Percentiles rank a stretch among this genome's conserved stretches.
phyloP scores from a whole-genome alignment of 2,797 vertebrate species.

The Odontamblyopus lacepedii region DNA sequence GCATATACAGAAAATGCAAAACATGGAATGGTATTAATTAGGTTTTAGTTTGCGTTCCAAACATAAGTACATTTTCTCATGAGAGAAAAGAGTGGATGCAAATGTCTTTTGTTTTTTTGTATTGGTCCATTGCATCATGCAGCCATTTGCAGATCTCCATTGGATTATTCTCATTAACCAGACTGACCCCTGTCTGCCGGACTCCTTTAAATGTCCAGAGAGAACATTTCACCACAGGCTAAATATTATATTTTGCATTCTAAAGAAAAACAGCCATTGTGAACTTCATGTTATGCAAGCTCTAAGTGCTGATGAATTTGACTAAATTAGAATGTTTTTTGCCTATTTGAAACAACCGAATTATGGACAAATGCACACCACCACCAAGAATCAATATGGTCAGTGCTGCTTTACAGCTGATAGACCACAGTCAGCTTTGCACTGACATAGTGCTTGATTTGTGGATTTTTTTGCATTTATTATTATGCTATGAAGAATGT shows the following conservation, averaged over 20 bases:
- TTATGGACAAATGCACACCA: neutral
- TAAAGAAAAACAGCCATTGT: neutral
- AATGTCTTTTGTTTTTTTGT: neutral
- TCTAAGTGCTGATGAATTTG: neutral
- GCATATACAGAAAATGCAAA: neutral
- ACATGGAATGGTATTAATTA: neutral
- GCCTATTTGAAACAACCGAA: neutral
- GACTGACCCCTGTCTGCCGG: slow-evolving; percentile 1
- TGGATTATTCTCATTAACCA: neutral
- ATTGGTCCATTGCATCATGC: neutral
- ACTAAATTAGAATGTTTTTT: neutral
- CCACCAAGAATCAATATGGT: neutral
- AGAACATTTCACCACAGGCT: neutral
- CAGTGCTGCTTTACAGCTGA: too few relatives aligned
- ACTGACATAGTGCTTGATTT: too few relatives aligned
- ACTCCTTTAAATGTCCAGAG: neutral
- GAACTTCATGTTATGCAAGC: neutral
- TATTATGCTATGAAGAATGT: too few relatives aligned
- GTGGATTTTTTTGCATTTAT: too few relatives aligned
- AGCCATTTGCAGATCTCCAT: neutral
- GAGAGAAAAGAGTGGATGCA: neutral
- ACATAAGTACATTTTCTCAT: neutral
- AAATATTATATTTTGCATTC: neutral
- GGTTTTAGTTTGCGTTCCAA: neutral
- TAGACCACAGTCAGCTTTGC: too few relatives aligned